These are phyloP conservation scores for Phalanger gymnotis DNA, from an alignment of 2,797 vertebrate species.

Conservation along the genomic window DNA sequence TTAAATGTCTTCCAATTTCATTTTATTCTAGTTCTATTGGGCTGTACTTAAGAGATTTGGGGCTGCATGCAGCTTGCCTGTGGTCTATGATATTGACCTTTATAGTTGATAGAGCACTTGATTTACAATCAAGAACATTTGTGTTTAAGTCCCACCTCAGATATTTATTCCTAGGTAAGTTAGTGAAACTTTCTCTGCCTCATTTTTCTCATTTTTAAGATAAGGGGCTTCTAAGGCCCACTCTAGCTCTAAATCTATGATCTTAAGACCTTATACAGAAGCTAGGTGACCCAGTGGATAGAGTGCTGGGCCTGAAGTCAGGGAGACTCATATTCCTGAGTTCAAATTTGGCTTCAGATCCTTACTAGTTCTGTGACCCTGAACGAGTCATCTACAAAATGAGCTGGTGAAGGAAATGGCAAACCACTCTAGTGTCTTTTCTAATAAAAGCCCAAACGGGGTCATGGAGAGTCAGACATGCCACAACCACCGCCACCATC, in stretches of 20 bases:
- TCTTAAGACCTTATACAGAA: background rate
- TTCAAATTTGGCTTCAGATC: background rate
- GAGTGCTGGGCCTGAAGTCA: background rate
- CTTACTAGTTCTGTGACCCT: background rate
- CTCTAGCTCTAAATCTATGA: background rate
- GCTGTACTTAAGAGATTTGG: background rate
- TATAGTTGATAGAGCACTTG: background rate
- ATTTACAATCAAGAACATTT: background rate
- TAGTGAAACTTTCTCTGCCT: background rate
- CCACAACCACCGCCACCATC: too few species aligned
- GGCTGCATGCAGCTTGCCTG: background rate
- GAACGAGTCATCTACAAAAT: background rate
- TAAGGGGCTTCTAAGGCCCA: background rate
- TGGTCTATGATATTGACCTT: background rate
- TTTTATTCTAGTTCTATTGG: background rate
- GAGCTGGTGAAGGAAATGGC: background rate
- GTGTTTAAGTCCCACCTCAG: background rate
- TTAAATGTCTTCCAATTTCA: background rate
- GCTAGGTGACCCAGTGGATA: background rate
- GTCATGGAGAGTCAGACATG: background rate
- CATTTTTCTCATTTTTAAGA: background rate
- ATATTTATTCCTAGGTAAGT: background rate
- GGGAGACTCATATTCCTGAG: background rate
- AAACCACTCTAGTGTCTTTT: background rate
- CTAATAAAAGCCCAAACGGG: too few species aligned